These are phyloP conservation scores for Lithodes maja DNA, from an alignment of 2,888 invertebrate species.

Conservation along the genomic window DNA sequence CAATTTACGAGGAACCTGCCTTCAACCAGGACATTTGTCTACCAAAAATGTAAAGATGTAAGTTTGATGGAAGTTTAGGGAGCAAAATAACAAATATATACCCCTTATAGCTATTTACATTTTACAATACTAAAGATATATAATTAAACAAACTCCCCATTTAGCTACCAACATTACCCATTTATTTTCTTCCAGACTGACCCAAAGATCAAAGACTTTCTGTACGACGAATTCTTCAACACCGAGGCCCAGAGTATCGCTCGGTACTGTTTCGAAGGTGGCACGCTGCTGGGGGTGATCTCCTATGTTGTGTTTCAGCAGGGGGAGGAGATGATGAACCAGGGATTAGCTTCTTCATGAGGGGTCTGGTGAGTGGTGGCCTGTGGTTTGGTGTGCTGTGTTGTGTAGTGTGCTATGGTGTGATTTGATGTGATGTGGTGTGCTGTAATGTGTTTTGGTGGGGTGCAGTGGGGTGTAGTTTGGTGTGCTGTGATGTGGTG, in stretches of 20 bases:
- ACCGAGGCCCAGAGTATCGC: constrained; percentile 74
- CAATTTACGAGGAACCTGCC: too few species aligned
- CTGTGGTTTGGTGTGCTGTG: neutral
- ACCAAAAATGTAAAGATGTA: too few species aligned
- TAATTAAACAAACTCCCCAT: neutral
- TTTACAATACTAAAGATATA: neutral
- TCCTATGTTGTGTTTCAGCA: constrained; percentile 93
- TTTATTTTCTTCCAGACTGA: constrained; percentile 20
- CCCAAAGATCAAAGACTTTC: constrained; percentile 13
- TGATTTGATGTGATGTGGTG: neutral
- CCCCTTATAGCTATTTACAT: too few species aligned
- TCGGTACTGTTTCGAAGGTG: constrained; percentile 87
- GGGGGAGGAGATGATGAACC: constrained; percentile 95
- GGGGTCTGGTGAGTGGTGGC: constrained; percentile 78
- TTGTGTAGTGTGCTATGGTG: neutral
- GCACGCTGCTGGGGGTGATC: constrained; percentile 89
- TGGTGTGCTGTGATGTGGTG: neutral
- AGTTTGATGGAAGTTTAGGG: too few species aligned
- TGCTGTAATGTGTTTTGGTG: neutral
- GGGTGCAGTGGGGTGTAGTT: neutral
- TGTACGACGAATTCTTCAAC: constrained; percentile 67
- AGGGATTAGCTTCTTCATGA: constrained; percentile 90
- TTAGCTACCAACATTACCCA: neutral
- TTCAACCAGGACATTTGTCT: too few species aligned
- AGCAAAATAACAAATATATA: too few species aligned